These are phyloP conservation scores for Plebejus melissa DNA, from an alignment of 2,888 invertebrate species.

Conservation along the genomic window DNA sequence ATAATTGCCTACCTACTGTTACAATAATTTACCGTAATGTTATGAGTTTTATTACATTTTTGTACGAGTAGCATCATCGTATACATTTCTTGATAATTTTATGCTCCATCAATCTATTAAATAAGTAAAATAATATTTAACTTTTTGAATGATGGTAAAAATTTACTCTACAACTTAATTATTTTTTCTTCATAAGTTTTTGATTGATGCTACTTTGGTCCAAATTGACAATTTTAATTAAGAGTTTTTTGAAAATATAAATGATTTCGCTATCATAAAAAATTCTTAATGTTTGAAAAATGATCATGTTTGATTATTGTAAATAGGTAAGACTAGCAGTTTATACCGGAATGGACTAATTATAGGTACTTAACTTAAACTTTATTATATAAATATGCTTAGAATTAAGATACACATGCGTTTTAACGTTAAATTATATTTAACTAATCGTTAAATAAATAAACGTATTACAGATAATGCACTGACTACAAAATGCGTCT, in stretches of 20 bases:
- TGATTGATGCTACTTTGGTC: neutral
- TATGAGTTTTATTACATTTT: neutral
- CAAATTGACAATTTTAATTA: neutral
- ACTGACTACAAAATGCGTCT: neutral
- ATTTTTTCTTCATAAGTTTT: neutral
- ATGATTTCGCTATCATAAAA: neutral
- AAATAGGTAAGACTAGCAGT: conserved; percentile 14
- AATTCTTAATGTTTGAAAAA: neutral
- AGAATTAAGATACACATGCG: conserved; percentile 25
- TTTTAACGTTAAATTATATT: conserved; percentile 31
- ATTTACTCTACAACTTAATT: neutral
- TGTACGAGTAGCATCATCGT: neutral
- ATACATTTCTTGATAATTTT: too few species aligned
- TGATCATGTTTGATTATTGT: neutral
- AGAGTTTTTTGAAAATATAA: neutral
- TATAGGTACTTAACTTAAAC: conserved; percentile 1
- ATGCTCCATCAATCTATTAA: neutral
- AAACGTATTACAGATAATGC: conserved; percentile 14
- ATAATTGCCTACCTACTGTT: neutral
- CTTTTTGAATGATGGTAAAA: neutral
- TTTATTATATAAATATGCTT: neutral
- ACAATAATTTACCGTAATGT: neutral
- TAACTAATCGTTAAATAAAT: conserved; percentile 33
- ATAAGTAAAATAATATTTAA: neutral
- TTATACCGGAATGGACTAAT: conserved; percentile 14